Conservation (phyloP, 2,797 vertebrate genomes). For the Schizopygopsis pylzovi region DNA sequence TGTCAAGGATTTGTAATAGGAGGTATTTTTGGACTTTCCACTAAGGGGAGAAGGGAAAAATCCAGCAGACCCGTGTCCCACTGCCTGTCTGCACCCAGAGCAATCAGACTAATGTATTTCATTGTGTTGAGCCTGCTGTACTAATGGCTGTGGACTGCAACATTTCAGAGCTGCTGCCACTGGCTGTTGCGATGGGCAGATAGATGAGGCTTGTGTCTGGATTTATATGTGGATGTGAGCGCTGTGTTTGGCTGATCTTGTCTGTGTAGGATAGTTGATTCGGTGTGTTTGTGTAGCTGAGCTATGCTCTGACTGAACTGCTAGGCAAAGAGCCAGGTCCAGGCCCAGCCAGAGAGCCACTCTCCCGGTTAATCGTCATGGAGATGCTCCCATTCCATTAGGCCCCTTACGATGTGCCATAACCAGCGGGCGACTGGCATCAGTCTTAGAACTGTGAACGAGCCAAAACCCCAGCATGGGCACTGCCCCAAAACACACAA, state of each 20-base stretch:
- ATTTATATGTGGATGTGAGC: constrained; percentile 32
- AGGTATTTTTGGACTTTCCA: constrained; percentile 17
- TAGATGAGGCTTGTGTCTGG: constrained; percentile 29
- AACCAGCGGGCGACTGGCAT: constrained; percentile 49
- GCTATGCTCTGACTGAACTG: constrained; percentile 50
- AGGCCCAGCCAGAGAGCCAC: constrained; percentile 53
- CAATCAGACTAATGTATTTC: constrained; percentile 58
- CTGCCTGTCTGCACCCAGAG: constrained; percentile 52
- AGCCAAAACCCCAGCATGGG: constrained; percentile 41
- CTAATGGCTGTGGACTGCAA: constrained; percentile 48
- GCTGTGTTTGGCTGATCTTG: constrained; percentile 30
- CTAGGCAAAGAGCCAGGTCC: constrained; percentile 57
- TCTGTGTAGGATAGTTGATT: constrained; percentile 32
- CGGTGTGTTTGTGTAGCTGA: constrained; percentile 37
- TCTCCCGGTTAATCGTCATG: constrained; percentile 60
- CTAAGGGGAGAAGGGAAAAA: neutral
- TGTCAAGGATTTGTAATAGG: neutral
- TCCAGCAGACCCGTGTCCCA: constrained; percentile 46
- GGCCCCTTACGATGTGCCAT: constrained; percentile 44
- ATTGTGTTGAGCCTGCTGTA: constrained; percentile 46
- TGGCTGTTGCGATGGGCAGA: constrained; percentile 34
- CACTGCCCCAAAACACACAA: constrained; percentile 32
- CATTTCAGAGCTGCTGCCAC: constrained; percentile 45
- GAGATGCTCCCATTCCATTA: constrained; percentile 58
- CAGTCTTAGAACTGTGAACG: constrained; percentile 14